These are phyloP conservation scores for Elachura formosa DNA, from an alignment of 2,113 vertebrate species.

Conservation along the genomic window DNA sequence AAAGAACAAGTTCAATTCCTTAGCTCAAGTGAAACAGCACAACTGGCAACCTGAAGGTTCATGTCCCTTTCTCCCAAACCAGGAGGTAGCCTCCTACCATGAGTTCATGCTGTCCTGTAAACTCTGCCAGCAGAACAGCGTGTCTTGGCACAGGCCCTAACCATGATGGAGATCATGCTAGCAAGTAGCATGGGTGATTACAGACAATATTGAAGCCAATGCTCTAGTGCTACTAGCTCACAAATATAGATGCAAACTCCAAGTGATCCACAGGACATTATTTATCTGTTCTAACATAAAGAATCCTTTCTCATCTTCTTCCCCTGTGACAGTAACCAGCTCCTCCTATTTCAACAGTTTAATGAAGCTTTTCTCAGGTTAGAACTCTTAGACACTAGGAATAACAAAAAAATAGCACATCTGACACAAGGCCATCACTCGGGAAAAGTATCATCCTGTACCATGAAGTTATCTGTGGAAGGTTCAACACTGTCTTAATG, in stretches of 20 bases:
- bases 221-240: neutral
- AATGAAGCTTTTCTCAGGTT: neutral
- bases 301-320: neutral
- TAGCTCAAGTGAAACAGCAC: fast-evolving
- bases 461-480: neutral
- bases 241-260: neutral
- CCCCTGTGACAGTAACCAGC: neutral
- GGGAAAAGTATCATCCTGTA: neutral
- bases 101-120: neutral
- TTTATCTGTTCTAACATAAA: neutral
- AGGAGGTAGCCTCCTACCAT: neutral
- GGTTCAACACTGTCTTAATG: neutral
- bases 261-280: neutral
- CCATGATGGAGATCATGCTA: neutral
- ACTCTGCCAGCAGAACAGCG: neutral
- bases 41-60: neutral
- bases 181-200: neutral
- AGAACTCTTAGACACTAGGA: neutral
- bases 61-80: neutral
- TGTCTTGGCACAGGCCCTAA: neutral
- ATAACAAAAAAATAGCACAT: neutral
- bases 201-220: neutral
- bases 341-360: neutral
- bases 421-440: neutral
- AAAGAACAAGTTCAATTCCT: neutral